Base-by-base conservation (phyloP, 1,140 invertebrate genomes). In the Leguminivora glycinivorella region DNA sequence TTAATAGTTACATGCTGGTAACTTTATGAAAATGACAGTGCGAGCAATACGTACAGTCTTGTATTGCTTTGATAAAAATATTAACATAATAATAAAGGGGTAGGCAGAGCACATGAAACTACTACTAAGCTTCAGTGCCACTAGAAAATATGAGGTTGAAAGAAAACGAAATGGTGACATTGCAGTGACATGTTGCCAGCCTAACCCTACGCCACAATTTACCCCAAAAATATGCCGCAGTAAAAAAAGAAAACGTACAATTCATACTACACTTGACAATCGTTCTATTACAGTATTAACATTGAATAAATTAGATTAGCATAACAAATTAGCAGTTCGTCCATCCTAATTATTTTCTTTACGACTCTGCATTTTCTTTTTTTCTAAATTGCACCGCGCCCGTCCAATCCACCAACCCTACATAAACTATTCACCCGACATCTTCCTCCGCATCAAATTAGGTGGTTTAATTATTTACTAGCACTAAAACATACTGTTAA, bases 361-460 rank as follows among this genome's bases (percentile, higher is more conserved):
- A 63, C 26, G 19, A 14, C 29, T 29, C 25, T 31, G 26, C 31
- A 63, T 67, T 68, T 70, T 26, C 66, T 40, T 56, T 19, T 9
- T 67, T 34, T 38, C 34, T 52, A 69, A 72, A 76, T 76, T 74
- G 70, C 71, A 66, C 25, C 71, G 70, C 34, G 74, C 82, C 82
- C 77, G 76, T 83, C 71, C 78, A 83, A 85, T 81, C 70, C 74
- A 70, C 72, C 71, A 69, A 70, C 73, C 78, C 71, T 77, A 79
- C 82, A 83, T 87, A 89, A 88, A 89, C 80, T 78, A 77, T 76
- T 76, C 73, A 74, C 73, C 47, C 70, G 69, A 68, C 73, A 79
- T 76, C 75, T 82, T 82, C 80, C 76, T 78, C 73, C 83, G 74
- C 88, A 90, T 90, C 88, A 90, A 90, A 90, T 90, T 90, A 90